Percentiles rank a stretch among this genome's conserved stretches.
These are phyloP conservation scores for Hycleus phaleratus DNA, from an alignment of 1,140 invertebrate genomes.

Conservation along the genomic window DNA sequence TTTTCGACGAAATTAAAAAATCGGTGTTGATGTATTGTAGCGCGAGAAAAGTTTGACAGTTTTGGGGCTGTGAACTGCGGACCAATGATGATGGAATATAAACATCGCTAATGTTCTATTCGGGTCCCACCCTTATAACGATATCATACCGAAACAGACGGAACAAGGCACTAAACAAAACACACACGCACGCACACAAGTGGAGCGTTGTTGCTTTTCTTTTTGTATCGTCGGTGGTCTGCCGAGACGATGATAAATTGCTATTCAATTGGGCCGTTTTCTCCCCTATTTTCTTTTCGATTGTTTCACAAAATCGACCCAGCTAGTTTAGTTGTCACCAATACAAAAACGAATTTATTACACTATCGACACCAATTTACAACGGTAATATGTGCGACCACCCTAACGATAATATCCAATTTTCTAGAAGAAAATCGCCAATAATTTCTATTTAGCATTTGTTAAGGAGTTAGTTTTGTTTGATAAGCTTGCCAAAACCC, in stretches of 20 bases:
- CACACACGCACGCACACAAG: constrained; percentile 26
- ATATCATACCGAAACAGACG: constrained; percentile 30
- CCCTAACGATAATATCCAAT: neutral
- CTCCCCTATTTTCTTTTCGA: constrained; percentile 11
- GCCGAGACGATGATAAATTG: constrained; percentile 35
- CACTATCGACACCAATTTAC: neutral
- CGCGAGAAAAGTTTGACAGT: constrained; percentile 7
- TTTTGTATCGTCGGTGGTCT: constrained; percentile 31
- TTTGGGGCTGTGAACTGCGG: neutral
- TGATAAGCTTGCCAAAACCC: constrained; percentile 2
- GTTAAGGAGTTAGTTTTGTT: constrained; percentile 6
- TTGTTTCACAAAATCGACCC: neutral
- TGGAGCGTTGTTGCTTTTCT: constrained; percentile 18
- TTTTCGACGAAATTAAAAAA: too few relatives aligned
- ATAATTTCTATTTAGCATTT: constrained; percentile 1
- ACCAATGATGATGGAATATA: constrained; percentile 20
- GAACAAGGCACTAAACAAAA: constrained; percentile 33
- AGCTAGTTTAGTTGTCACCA: too few relatives aligned
- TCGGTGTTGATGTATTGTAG: too few relatives aligned
- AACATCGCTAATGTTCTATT: constrained; percentile 26
- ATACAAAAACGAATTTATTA: too few relatives aligned
- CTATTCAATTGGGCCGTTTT: constrained; percentile 29
- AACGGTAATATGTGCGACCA: neutral
- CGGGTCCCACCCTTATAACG: constrained; percentile 11
- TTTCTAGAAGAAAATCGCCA: neutral